Base-by-base conservation (phyloP, 2,888 invertebrate genomes). In the Mycalesis mineus region DNA sequence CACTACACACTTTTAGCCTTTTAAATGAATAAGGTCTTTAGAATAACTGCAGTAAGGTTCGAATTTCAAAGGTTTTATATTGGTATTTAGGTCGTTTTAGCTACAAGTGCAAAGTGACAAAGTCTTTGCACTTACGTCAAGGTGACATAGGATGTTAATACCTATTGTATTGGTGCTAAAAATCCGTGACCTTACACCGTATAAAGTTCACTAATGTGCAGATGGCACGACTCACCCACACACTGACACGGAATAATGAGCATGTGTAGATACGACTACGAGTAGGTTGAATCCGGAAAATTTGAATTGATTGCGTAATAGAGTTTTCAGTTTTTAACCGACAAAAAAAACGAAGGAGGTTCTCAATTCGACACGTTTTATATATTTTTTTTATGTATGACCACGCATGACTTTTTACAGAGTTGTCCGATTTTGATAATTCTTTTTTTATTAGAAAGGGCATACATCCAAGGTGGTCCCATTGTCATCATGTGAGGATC, bases 91-190 rank as follows among this genome's bases (percentile, higher is more conserved):
- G 68, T 52, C 68, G 55, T 68, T 75, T 64, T 68, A 52, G 50
- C 51, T 53, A 53, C 29, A 49, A 44, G n/a, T 22, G 52, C 50
- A 49, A 45, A 63, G 69, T 69, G 73, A 77, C 77, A 77, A 78
- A 79, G 79, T 82, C 78, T 80, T 61, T 63, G 62, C 57, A 62
- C 61, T 79, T 83, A 81, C 84, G 81, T 83, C 88, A 88, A 88
- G 88, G 88, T 87, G 88, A 88, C 85, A 86, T 73, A 80, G 78
- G 81, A 82, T 84, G 85, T 82, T 86, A 87, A 86, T 83, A 77
- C 54, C 81, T 84, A 85, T 85, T 85, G 83, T 87, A 77, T 82
- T 80, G 79, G 84, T 78, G 83, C 83, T 88, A 86, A 87, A 83
- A 78, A 87, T 75, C 81, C 83, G 77, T 87, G 87, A 89, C 88